Conservation (phyloP, 2,113 vertebrate species). For the Dendrocopos noguchii region DNA sequence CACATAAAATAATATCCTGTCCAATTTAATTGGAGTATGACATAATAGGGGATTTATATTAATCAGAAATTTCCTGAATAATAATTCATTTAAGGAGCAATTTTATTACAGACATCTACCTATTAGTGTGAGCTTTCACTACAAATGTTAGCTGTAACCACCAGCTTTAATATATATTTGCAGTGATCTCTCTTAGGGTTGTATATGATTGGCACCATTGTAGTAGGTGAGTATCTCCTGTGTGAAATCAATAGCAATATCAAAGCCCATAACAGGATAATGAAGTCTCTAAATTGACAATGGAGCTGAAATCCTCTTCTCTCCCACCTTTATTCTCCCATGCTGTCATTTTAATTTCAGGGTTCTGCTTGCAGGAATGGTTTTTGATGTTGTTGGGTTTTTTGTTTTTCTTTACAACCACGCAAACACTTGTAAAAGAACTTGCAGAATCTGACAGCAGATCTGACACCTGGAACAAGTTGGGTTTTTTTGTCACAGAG, state of each 20-base stretch:
- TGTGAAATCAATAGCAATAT: conserved; percentile 58
- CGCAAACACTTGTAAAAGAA: background rate
- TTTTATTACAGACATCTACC: background rate
- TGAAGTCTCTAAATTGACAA: conserved; percentile 46
- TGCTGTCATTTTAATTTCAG: conserved; percentile 12
- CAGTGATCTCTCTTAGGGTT: background rate
- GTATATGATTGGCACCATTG: background rate
- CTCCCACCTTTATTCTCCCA: background rate
- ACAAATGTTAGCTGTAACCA: conserved; percentile 15
- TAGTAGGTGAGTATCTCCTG: background rate
- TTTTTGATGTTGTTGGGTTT: fast-evolving
- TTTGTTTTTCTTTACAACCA: background rate
- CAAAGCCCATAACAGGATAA: conserved; percentile 34
- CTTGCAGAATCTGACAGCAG: background rate
- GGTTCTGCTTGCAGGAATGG: background rate
- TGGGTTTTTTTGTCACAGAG: background rate
- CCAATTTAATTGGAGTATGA: conserved; percentile 44
- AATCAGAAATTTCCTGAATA: conserved; percentile 29
- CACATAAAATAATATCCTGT: conserved; percentile 42
- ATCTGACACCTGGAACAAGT: background rate
- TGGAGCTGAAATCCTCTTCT: background rate
- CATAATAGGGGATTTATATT: conserved; percentile 33
- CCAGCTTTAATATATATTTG: background rate
- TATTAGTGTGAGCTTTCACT: background rate
- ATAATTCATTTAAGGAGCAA: conserved; percentile 22